phyloP scores from a whole-genome alignment of 1,140 invertebrate species.

The Cydia amplana region DNA sequence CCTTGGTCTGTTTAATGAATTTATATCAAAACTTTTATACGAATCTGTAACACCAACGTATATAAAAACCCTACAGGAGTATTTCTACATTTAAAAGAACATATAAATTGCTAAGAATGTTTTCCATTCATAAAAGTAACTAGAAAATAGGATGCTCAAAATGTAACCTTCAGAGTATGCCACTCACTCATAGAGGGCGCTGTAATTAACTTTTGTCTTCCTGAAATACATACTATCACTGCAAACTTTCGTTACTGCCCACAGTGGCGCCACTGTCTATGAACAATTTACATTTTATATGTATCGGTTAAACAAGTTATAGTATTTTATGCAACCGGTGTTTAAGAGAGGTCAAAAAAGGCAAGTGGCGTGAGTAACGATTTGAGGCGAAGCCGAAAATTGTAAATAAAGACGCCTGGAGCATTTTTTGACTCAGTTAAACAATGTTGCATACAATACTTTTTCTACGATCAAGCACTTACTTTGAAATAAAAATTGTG shows the following conservation, averaged over 20 bases:
- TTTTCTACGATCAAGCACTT: too few relatives aligned
- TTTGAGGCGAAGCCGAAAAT: too few relatives aligned
- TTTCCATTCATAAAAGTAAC: not conserved
- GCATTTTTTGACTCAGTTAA: too few relatives aligned
- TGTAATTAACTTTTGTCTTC: not conserved
- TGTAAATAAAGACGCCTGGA: too few relatives aligned
- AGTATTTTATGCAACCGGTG: too few relatives aligned
- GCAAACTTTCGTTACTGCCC: not conserved
- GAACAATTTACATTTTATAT: not conserved
- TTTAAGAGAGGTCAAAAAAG: too few relatives aligned
- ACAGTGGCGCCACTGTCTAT: not conserved
- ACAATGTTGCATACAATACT: too few relatives aligned
- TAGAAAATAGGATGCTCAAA: not conserved
- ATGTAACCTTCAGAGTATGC: not conserved
- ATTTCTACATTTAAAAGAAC: too few relatives aligned
- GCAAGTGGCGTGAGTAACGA: too few relatives aligned
- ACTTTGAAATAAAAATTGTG: too few relatives aligned
- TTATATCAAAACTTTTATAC: not conserved
- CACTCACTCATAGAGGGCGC: constrained; percentile 16
- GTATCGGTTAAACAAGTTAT: not conserved
- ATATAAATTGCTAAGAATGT: not conserved
- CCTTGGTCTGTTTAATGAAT: not conserved
- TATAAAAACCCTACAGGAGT: too few relatives aligned
- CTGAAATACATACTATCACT: not conserved
- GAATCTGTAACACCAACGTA: too few relatives aligned